A percentile compares a stretch with the other conserved stretches of the same genome.
Evolutionary conservation across 2,888 invertebrate genomes (phyloP).

Genomic region (Ditylenchus weischeri): DNA sequence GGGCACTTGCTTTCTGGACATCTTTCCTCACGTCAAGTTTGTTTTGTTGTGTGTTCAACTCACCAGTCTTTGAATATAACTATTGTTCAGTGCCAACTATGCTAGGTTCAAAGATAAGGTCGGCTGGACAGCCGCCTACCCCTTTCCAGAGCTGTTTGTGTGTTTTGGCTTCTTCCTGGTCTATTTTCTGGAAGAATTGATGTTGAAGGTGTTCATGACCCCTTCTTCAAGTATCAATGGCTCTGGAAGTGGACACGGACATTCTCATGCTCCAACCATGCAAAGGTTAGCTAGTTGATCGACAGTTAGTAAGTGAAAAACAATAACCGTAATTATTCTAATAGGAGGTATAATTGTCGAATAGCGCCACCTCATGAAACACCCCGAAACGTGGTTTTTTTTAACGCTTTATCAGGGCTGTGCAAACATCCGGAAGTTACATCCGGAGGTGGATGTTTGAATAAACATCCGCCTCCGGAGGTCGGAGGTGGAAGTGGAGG

Average conservation of each 20-base stretch:
- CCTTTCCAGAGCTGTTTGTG: slow-evolving; percentile 49
- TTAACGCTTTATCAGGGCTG: too few relatives aligned
- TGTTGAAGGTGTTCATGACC: slow-evolving; percentile 42
- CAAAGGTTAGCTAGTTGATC: background rate
- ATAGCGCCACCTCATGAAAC: too few relatives aligned
- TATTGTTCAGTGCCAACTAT: slow-evolving; percentile 23
- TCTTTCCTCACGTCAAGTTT: slow-evolving; percentile 54
- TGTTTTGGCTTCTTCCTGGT: slow-evolving; percentile 56
- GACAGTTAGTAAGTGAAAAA: too few relatives aligned
- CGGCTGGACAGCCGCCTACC: slow-evolving; percentile 36
- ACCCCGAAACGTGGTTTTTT: too few relatives aligned
- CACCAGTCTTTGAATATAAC: background rate
- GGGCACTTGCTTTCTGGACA: slow-evolving; percentile 56
- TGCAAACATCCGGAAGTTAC: too few relatives aligned
- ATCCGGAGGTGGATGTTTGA: too few relatives aligned
- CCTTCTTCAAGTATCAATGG: slow-evolving; percentile 15
- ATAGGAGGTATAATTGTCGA: too few relatives aligned
- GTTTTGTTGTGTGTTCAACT: background rate
- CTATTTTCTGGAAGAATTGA: slow-evolving; percentile 53
- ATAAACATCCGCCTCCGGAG: too few relatives aligned
- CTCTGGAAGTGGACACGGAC: slow-evolving; percentile 32
- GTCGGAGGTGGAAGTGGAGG: too few relatives aligned
- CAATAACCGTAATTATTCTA: too few relatives aligned
- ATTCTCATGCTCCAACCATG: slow-evolving; percentile 31
- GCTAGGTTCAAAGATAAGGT: slow-evolving; percentile 14